phyloP scores from a whole-genome alignment of 1,140 invertebrate species.

The Kradibia gibbosae region DNA sequence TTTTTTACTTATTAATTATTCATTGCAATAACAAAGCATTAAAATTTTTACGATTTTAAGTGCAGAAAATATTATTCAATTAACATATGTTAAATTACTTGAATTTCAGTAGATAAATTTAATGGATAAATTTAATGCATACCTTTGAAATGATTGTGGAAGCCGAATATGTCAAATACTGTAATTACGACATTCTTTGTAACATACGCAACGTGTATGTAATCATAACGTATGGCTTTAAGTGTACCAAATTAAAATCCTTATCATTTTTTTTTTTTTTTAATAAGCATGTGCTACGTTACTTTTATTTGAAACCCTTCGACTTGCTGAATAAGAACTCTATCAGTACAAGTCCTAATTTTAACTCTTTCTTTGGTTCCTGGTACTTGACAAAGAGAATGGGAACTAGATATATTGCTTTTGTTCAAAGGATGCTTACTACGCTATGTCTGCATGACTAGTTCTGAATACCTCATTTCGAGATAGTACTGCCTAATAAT shows the following conservation, averaged over 20 bases:
- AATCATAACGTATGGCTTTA: not conserved
- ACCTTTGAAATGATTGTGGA: not conserved
- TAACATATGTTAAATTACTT: no score
- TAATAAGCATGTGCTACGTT: not conserved
- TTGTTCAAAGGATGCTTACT: constrained; percentile 42
- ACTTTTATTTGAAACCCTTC: constrained; percentile 15
- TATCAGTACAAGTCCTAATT: constrained; percentile 34
- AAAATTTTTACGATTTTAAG: no score
- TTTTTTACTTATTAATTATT: not conserved
- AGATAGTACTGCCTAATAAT: constrained; percentile 41
- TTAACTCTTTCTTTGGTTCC: constrained; percentile 13
- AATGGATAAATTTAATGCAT: not conserved
- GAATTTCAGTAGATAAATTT: no score
- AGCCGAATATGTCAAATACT: not conserved
- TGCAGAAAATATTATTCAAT: no score
- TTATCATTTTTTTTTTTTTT: not conserved
- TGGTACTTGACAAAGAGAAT: constrained; percentile 34
- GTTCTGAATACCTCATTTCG: constrained; percentile 36
- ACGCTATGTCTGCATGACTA: not conserved
- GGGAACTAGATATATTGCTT: constrained; percentile 47
- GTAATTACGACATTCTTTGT: not conserved
- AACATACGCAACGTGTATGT: not conserved
- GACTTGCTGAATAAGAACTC: constrained; percentile 11
- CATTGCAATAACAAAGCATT: not conserved
- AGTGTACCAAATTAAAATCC: not conserved